Base-by-base conservation (phyloP, 2,113 vertebrate species). In the Nannobrachium achirus region DNA sequence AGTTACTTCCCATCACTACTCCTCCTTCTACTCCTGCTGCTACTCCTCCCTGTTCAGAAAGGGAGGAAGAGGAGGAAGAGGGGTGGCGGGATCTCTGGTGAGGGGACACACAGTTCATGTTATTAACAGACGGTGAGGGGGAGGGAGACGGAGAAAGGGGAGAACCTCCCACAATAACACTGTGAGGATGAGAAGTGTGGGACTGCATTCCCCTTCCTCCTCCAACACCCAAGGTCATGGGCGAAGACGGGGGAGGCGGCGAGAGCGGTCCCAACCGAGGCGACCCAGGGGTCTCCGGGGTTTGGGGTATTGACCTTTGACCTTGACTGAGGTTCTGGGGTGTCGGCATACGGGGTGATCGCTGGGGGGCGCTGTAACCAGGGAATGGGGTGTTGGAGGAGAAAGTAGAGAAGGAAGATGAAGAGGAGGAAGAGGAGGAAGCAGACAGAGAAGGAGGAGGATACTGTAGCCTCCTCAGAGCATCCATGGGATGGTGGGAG, bases 41-140 rank as follows among this genome's bases (percentile, higher is more conserved):
- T 51, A 80, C 78, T 67, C 79, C 76, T 25, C 84, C 79, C n/a
- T 87, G 88, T 62, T 93, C 92, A 4, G 90, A 91, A 39, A 90
- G 76, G 56, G 83, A 71, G 15, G 91, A 91, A 13, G 89, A 86
- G 52, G 93, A 93, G n/a, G 89, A 78, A 13, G 92, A 92, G 11
- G 89, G 89, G 67, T 92, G 90, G 16, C 87, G 87, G 10, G 92
- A 91, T 8, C 89, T 84, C 78, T 88, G 91, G 49, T 79, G 90
- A 49, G 92, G 90, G 68, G 92, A 91, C 44, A 78, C 76, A 41
- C 78, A 80, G 70, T 85, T 90, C 73, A 87, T 82, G 62, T 81
- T 89, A 50, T 76, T 89, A 66, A 93, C 82, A 73, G 89, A 84
- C n/a, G 86, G 78, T 40, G 89, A 89, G 4, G 76, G 71, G 8